Conservation (phyloP, 64 coral and sea anemone species). For the Pocillopora damicornis region DNA sequence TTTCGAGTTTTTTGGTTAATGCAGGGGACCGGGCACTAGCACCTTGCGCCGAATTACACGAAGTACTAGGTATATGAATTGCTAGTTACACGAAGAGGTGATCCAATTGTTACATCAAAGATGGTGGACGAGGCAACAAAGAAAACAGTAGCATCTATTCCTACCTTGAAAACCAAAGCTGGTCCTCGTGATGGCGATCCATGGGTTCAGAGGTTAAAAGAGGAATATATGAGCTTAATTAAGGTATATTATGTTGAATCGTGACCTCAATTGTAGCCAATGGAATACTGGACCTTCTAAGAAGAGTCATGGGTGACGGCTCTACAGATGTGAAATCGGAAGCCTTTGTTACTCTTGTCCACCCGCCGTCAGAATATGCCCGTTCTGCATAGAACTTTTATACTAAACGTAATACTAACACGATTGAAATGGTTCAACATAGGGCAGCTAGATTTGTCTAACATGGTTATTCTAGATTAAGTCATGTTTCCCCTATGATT, state of each 20-base stretch:
- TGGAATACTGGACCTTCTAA: conserved; percentile 12
- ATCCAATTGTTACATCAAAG: conserved; percentile 25
- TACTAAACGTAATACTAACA: conserved; percentile 1
- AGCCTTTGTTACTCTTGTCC: not conserved
- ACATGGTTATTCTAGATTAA: not conserved
- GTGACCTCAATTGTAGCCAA: conserved; percentile 32
- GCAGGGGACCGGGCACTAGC: not conserved
- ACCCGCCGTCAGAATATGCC: conserved; percentile 35
- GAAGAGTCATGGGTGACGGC: conserved; percentile 1
- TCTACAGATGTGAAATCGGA: no score
- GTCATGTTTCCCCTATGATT: conserved; percentile 11
- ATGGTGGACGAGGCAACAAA: conserved; percentile 99
- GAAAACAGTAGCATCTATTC: conserved; percentile 86
- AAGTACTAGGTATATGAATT: not conserved
- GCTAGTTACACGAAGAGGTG: no score
- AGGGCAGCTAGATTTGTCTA: conserved; percentile 46
- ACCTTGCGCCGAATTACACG: not conserved
- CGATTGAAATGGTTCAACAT: conserved; percentile 38
- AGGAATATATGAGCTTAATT: conserved; percentile 91
- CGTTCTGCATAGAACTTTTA: conserved; percentile 16
- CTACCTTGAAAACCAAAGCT: conserved; percentile 93
- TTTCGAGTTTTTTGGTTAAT: not conserved
- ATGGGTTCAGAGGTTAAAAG: conserved; percentile 93
- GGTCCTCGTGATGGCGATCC: conserved; percentile 82
- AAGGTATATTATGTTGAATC: conserved; percentile 54